phyloP scores from a whole-genome alignment of 2,113 vertebrate genomes.

The Chaetura pelagica region DNA sequence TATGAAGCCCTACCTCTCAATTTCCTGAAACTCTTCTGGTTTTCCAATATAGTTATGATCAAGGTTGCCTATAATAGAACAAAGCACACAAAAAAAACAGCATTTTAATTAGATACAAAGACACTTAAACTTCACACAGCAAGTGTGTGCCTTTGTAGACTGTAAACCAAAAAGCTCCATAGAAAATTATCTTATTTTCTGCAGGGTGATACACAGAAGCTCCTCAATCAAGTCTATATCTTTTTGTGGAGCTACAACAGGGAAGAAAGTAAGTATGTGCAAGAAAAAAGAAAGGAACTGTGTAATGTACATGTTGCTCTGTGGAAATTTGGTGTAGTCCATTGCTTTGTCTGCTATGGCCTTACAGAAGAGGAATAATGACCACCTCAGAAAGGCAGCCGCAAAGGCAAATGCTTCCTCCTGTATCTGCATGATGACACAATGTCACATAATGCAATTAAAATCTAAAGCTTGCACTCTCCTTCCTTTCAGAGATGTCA shows the following conservation, averaged over 20 bases:
- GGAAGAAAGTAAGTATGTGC: not conserved
- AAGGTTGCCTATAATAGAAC: not conserved
- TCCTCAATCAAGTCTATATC: not conserved
- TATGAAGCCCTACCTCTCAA: not conserved
- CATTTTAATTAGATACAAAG: not conserved
- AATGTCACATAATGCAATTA: not conserved
- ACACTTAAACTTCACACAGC: not conserved
- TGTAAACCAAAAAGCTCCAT: not conserved
- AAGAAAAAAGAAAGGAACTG: not conserved
- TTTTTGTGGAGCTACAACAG: not conserved
- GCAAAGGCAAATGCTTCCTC: not conserved
- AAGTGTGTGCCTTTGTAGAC: not conserved
- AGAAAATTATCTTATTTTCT: not conserved
- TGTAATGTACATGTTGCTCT: not conserved
- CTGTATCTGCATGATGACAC: not conserved
- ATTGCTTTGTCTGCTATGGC: not conserved
- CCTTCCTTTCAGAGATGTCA: not conserved
- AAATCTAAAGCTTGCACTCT: not conserved
- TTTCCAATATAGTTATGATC: not conserved
- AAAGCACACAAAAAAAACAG: not conserved
- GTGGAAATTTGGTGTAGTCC: not conserved
- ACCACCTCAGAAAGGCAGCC: not conserved
- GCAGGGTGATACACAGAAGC: not conserved
- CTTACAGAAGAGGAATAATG: not conserved
- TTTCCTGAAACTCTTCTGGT: not conserved